Percentiles rank a stretch among this genome's conserved stretches.
Evolutionary conservation across 2,797 vertebrate species (phyloP).

Genomic region (Fistularia commersonii): DNA sequence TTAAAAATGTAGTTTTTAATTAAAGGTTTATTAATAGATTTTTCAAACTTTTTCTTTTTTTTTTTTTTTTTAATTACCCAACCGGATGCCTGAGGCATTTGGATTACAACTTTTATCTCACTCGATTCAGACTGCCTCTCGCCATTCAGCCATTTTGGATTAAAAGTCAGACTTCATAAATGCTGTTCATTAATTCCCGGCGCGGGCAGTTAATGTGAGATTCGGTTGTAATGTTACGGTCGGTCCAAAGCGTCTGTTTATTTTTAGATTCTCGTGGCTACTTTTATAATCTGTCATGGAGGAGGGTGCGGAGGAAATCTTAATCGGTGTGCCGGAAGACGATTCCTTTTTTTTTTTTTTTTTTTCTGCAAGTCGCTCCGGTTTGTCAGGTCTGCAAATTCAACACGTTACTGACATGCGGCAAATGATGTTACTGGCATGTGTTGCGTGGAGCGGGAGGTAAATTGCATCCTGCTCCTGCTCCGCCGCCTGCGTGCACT

Average conservation of each 20-base stretch:
- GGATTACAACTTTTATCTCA: conserved; percentile 77
- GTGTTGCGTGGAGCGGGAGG: conserved; percentile 8
- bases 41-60: conserved; percentile 75
- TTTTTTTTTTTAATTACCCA: conserved; percentile 75
- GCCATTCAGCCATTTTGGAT: conserved; percentile 70
- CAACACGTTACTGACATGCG: conserved; percentile 46
- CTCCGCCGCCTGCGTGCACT: conserved; percentile 2
- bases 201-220: conserved; percentile 62
- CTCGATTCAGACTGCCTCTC: conserved; percentile 68
- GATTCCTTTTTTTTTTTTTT: conserved; percentile 3
- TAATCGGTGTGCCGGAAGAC: conserved; percentile 45
- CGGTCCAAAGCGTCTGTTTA: conserved; percentile 56
- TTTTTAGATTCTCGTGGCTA: conserved; percentile 58
- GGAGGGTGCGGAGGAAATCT: conserved; percentile 50
- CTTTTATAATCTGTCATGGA: conserved; percentile 50
- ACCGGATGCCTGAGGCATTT: conserved; percentile 73
- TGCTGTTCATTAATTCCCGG: conserved; percentile 72
- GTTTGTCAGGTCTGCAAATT: conserved; percentile 31
- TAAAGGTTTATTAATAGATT: conserved; percentile 83
- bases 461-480: conserved; percentile 9
- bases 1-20: conserved; percentile 84
- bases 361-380: conserved; percentile 8
- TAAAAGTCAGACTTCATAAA: conserved; percentile 75
- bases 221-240: conserved; percentile 51
- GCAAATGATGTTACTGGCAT: conserved; percentile 29